A percentile compares a stretch with the other conserved stretches of the same genome.
phyloP scores from a whole-genome alignment of 2,113 vertebrate species.

The Puma concolor region DNA sequence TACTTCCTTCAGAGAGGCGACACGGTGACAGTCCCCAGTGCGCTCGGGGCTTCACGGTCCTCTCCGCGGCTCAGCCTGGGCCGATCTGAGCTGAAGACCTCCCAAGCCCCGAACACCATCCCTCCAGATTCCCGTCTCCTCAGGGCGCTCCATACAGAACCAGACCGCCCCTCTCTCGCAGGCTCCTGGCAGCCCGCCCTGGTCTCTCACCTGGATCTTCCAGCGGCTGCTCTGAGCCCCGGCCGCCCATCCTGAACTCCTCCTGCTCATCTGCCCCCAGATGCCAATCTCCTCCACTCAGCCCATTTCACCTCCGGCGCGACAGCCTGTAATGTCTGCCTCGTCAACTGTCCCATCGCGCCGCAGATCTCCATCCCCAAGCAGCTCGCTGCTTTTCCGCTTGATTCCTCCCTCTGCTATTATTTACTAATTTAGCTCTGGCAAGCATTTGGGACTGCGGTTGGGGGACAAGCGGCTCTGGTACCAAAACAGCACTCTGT shows the following conservation, averaged over 20 bases:
- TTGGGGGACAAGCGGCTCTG: neutral
- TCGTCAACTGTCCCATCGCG: neutral
- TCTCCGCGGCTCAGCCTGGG: neutral
- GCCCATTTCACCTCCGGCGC: neutral
- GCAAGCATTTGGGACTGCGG: slow-evolving; percentile 29
- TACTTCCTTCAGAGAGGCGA: neutral
- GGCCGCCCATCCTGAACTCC: fast-evolving
- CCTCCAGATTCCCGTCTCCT: neutral
- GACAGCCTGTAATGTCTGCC: neutral
- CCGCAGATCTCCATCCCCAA: neutral
- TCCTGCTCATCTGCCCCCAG: neutral
- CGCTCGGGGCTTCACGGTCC: neutral
- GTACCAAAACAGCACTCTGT: neutral
- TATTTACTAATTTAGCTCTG: slow-evolving; percentile 59
- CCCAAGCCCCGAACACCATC: fast-evolving
- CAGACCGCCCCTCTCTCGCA: neutral
- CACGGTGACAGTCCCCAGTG: neutral
- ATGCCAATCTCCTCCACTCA: neutral
- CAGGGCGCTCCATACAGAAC: fast-evolving
- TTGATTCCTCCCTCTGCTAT: slow-evolving; percentile 40
- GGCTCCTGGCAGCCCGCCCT: neutral
- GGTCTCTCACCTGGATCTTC: neutral
- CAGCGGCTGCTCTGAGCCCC: neutral
- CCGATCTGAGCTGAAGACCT: neutral
- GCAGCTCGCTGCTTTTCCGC: neutral